Base-by-base conservation (phyloP, 1,140 invertebrate genomes). In the Euwallacea similis region DNA sequence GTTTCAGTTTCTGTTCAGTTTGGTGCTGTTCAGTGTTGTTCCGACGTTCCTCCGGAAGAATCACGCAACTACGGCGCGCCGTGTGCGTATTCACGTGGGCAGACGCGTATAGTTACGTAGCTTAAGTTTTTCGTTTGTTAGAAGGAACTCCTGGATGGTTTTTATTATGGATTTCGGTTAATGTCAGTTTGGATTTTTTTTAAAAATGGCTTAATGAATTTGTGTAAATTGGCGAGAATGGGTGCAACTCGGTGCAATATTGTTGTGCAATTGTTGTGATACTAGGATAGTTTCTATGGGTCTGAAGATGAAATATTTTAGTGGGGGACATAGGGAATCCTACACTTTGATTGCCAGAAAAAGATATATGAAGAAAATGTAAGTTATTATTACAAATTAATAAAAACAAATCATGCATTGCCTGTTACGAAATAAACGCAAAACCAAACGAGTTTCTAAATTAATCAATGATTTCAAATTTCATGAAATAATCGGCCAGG, bases 351-450 rank as follows among this genome's bases (percentile, higher is more conserved):
- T 84, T 55, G 83, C 83, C 15, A 82, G 84, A 59, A 84, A 84
- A 74, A 77, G 84, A 44, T 83, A 85, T 64, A 84, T 85, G 82
- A 85, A 84, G 74, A 85, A 85, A 80, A 75, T 84, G 84, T 80
- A 75, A 80, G 79, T 80, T 41, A 68, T 59, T 42, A 2, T 1
- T 4, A 33, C 21, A 33, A 4, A 33, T 33, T 33, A 33, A 33
- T 33, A 33, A 33, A 33, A 33, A 33, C 21, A 33, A 33, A 33
- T 33, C 21, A 33, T 33, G 21, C 21, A 4, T 2, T 33, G 21
- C 4, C 4, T n/a, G n/a, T n/a, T n/a, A n/a, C 4, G 21, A 2
- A 33, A 4, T 33, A 33, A 33, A 33, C 4, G 1, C 21, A 33
- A 33, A 33, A 33, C 21, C 21, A 33, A 33, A 33, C 21, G 4